phyloP scores from a whole-genome alignment of 1,140 invertebrate genomes.

The Hylyphantes graminicola region DNA sequence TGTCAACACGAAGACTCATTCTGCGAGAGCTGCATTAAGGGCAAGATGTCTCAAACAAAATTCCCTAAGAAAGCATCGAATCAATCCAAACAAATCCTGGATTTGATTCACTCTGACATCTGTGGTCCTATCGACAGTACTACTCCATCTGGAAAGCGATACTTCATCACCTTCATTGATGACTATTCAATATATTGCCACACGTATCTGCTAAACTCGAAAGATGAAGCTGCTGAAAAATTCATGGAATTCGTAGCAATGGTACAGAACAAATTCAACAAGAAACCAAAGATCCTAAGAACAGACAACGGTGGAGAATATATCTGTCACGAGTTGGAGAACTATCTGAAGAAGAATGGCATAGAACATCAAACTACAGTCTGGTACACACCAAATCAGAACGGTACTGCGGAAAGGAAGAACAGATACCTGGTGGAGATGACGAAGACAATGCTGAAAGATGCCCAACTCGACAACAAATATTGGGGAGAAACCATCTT shows the following conservation, averaged over 20 bases:
- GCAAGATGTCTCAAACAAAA: neutral
- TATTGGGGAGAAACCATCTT: constrained; percentile 59
- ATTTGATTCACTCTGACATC: constrained; percentile 55
- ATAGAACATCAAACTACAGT: constrained; percentile 63
- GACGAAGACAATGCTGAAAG: constrained; percentile 39
- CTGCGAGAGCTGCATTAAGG: constrained; percentile 16
- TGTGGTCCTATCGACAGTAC: constrained; percentile 9
- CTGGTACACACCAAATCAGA: constrained; percentile 67
- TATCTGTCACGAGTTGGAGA: constrained; percentile 38
- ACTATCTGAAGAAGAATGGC: constrained; percentile 64
- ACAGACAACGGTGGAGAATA: constrained; percentile 60
- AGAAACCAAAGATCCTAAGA: constrained; percentile 62
- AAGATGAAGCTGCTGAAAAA: constrained; percentile 47
- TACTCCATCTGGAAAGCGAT: constrained; percentile 12
- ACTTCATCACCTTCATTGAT: constrained; percentile 16
- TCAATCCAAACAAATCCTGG: neutral
- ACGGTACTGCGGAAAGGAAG: constrained; percentile 5
- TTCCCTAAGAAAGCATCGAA: neutral
- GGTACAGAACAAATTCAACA: constrained; percentile 17
- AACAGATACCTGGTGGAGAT: constrained; percentile 66
- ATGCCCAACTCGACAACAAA: no score
- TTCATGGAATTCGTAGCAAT: constrained; percentile 44
- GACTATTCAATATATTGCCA: constrained; percentile 39
- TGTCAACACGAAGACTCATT: constrained; percentile 18
- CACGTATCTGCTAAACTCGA: constrained; percentile 45